These are phyloP conservation scores for Latrodectus elegans DNA, from an alignment of 2,888 invertebrate genomes.

Conservation along the genomic window DNA sequence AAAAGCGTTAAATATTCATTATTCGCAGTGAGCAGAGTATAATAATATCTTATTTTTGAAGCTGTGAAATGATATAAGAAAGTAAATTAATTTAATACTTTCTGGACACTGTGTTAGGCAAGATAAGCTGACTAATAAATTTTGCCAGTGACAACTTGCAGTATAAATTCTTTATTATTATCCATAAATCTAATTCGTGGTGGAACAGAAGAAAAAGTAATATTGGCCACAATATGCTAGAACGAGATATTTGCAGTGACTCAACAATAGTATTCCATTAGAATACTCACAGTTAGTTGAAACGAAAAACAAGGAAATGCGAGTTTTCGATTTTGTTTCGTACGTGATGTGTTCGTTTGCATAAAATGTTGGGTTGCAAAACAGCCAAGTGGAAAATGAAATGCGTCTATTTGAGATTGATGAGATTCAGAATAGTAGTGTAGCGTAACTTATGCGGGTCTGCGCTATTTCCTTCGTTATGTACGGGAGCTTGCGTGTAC, in stretches of 20 bases:
- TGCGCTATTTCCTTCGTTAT: not conserved
- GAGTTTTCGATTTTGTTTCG: not conserved
- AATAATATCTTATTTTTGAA: too few relatives aligned
- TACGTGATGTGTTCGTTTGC: not conserved
- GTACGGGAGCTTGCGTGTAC: not conserved
- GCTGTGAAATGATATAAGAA: not conserved
- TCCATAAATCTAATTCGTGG: not conserved
- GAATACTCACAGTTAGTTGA: not conserved
- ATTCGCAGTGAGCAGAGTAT: too few relatives aligned
- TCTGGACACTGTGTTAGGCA: not conserved
- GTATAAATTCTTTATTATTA: not conserved
- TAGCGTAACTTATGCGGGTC: slow-evolving; percentile 29
- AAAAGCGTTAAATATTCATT: too few relatives aligned
- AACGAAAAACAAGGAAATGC: not conserved
- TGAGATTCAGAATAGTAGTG: slow-evolving; percentile 17
- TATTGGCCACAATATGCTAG: not conserved
- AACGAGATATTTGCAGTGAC: too few relatives aligned
- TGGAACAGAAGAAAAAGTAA: not conserved
- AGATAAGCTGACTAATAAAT: not conserved
- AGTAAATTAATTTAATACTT: not conserved
- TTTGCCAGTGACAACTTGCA: not conserved
- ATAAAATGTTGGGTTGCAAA: slow-evolving; percentile 27
- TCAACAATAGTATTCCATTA: not conserved
- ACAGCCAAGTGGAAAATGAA: slow-evolving; percentile 47
- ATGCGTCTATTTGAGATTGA: slow-evolving; percentile 45